A percentile compares a stretch with the other conserved stretches of the same genome.
Conservation (phyloP, 37 sponge, comb jelly and placozoan genomes). For the Halichondria panicea region DNA sequence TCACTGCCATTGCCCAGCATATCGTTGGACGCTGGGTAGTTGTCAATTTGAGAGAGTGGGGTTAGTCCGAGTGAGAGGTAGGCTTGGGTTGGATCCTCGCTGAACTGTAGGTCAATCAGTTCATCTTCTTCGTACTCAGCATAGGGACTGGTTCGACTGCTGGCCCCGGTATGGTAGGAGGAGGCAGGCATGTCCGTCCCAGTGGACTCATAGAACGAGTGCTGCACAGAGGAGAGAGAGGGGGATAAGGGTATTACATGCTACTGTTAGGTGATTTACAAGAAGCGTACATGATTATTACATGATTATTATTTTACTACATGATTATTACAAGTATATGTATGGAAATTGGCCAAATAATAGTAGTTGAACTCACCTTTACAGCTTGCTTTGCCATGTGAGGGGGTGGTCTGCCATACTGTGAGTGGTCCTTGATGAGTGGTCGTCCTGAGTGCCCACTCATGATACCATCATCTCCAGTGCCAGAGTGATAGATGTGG, state of each 20-base stretch:
- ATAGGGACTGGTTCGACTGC: not conserved
- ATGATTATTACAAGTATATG: not conserved
- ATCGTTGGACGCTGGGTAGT: not conserved
- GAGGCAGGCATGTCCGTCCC: not conserved
- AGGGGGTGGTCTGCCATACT: not conserved
- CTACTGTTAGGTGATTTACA: not conserved
- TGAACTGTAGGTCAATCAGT: constrained; percentile 45
- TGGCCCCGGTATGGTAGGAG: not conserved
- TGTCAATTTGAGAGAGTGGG: constrained; percentile 69
- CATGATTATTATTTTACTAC: not conserved
- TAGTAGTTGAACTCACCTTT: not conserved
- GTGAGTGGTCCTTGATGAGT: not conserved
- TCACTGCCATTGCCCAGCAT: constrained; percentile 8
- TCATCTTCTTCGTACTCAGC: constrained; percentile 58
- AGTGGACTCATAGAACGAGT: not conserved
- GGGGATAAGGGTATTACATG: constrained; percentile 7
- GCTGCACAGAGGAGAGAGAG: no score
- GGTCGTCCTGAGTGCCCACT: constrained; percentile 19
- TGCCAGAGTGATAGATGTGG: constrained; percentile 1
- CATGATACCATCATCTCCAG: constrained; percentile 9
- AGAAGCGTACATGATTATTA: not conserved
- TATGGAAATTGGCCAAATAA: not conserved
- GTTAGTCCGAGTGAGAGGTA: constrained; percentile 87
- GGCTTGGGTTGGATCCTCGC: constrained; percentile 53
- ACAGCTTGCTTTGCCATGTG: constrained; percentile 1